These are phyloP conservation scores for Lasioglossum marginatum DNA, from an alignment of 2,888 invertebrate genomes.

Conservation along the genomic window DNA sequence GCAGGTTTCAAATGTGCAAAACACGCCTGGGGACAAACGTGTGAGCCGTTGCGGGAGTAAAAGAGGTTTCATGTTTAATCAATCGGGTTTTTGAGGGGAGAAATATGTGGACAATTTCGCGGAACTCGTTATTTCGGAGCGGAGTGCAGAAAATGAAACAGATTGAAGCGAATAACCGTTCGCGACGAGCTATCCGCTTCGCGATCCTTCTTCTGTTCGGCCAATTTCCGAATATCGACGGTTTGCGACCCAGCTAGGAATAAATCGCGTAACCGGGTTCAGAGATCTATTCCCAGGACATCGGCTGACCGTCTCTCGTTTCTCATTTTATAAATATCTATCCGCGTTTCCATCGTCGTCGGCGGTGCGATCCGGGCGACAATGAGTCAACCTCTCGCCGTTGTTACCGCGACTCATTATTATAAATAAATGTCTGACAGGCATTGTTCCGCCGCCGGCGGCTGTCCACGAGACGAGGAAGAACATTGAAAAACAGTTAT, in stretches of 20 bases:
- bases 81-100: background rate
- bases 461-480: background rate
- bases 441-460: background rate
- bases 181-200: slow-evolving; percentile 13
- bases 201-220: background rate
- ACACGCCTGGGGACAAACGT: no score
- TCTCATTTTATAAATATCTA: slow-evolving; percentile 78
- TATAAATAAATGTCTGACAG: slow-evolving; percentile 47
- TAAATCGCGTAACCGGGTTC: slow-evolving; percentile 78
- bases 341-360: slow-evolving; percentile 34
- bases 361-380: slow-evolving; percentile 31
- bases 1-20: background rate
- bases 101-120: background rate
- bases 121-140: background rate
- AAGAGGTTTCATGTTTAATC: background rate
- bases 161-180: background rate
- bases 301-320: slow-evolving; percentile 73
- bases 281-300: slow-evolving; percentile 80
- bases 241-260: slow-evolving; percentile 71
- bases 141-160: background rate
- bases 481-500: background rate
- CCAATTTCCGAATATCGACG: slow-evolving; percentile 39
- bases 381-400: slow-evolving; percentile 60
- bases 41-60: background rate
- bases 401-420: slow-evolving; percentile 30